Conservation (phyloP, 2,888 invertebrate species). For the Lasioglossum villosulum region DNA sequence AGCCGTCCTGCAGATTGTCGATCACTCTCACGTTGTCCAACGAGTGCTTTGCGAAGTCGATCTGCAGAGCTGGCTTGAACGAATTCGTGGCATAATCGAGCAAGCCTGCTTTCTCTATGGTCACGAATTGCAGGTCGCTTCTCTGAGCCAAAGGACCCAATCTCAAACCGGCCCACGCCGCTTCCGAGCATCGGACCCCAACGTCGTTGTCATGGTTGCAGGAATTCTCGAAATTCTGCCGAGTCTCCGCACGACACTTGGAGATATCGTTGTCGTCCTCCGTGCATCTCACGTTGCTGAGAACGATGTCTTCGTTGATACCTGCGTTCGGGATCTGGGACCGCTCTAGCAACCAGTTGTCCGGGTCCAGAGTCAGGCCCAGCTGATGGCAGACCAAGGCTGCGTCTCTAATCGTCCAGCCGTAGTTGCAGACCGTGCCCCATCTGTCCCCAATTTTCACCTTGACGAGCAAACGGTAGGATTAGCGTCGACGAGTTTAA, state of each 20-base stretch:
- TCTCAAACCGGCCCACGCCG: conserved; percentile 97
- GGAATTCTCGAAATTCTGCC: conserved; percentile 93
- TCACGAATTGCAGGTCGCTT: conserved; percentile 94
- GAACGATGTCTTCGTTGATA: conserved; percentile 90
- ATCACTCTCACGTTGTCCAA: conserved; percentile 92
- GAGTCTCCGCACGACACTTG: conserved; percentile 92
- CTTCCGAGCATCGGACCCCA: conserved; percentile 94
- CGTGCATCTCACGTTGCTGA: conserved; percentile 96
- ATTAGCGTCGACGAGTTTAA: neutral
- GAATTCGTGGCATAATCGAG: conserved; percentile 95
- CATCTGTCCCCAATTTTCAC: conserved; percentile 94
- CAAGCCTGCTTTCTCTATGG: conserved; percentile 96
- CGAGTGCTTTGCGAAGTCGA: conserved; percentile 93
- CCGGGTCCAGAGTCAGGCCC: conserved; percentile 95
- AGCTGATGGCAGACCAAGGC: conserved; percentile 98
- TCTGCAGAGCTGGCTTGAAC: conserved; percentile 95
- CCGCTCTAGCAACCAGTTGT: conserved; percentile 94
- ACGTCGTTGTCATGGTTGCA: conserved; percentile 95
- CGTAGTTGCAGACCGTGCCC: conserved; percentile 99
- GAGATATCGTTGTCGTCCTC: conserved; percentile 96
- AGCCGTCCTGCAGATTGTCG: conserved; percentile 96
- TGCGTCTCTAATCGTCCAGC: conserved; percentile 96
- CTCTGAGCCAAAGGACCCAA: conserved; percentile 95
- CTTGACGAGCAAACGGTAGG: conserved; percentile 74
- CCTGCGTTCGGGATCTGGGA: conserved; percentile 93